Evolutionary conservation across 1,140 invertebrate species (phyloP).

Genomic region (Pinna nobilis): DNA sequence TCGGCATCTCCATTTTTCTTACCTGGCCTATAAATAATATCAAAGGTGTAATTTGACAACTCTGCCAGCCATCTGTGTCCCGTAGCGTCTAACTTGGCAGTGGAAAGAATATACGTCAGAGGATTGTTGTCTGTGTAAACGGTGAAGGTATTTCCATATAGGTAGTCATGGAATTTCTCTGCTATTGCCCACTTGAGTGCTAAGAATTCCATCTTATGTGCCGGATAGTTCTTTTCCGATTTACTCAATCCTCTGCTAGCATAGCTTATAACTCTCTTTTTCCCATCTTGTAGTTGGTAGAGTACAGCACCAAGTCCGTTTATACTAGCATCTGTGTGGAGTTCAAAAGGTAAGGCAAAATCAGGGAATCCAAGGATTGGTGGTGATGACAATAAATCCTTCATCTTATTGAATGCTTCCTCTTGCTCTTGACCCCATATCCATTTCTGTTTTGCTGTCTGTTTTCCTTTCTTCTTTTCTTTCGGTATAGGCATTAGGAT

Average conservation of each 20-base stretch:
- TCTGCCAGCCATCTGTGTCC: constrained; percentile 34
- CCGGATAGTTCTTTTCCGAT: constrained; percentile 38
- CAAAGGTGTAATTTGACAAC: constrained; percentile 21
- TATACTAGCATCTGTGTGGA: constrained; percentile 47
- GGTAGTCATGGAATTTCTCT: constrained; percentile 40
- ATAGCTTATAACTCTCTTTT: constrained; percentile 48
- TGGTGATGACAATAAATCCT: constrained; percentile 22
- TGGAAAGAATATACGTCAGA: constrained; percentile 31
- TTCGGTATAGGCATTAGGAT: constrained; percentile 32
- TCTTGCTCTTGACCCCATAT: constrained; percentile 22
- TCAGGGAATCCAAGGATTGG: constrained; percentile 47
- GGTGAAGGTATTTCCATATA: constrained; percentile 36
- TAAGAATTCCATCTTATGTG: constrained; percentile 35
- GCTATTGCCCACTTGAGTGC: constrained; percentile 32
- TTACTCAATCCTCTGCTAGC: constrained; percentile 35
- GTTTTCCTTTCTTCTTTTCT: constrained; percentile 12
- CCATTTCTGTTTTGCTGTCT: constrained; percentile 6
- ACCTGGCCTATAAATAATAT: constrained; percentile 34
- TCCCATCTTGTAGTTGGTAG: constrained; percentile 50
- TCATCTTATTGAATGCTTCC: constrained; percentile 43
- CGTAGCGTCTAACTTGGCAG: constrained; percentile 27
- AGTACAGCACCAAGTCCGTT: constrained; percentile 56
- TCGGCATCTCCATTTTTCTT: constrained; percentile 36
- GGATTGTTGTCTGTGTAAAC: constrained; percentile 42
- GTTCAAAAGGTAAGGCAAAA: constrained; percentile 28